phyloP scores from a whole-genome alignment of 2,888 invertebrate species.

The Pyrrhosoma nymphula region DNA sequence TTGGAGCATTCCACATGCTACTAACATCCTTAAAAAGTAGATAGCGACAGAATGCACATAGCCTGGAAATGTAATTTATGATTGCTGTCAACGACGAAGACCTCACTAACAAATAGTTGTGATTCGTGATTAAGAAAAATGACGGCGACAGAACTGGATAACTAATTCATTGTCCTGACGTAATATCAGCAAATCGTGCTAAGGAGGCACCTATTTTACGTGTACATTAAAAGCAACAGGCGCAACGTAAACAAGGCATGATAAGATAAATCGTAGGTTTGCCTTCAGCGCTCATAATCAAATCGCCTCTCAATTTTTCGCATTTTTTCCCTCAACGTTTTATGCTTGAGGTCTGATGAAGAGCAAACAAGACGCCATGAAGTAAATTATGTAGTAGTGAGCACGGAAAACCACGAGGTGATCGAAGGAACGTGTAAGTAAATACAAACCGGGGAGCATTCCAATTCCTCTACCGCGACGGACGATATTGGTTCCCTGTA shows the following conservation, averaged over 20 bases:
- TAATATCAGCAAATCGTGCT: background rate
- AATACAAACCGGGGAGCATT: background rate
- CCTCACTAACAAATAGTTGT: background rate
- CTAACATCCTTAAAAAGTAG: too few species aligned
- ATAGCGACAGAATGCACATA: too few species aligned
- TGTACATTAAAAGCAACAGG: background rate
- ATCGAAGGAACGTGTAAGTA: background rate
- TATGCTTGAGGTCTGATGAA: too few species aligned
- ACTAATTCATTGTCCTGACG: background rate
- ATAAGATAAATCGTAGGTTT: background rate
- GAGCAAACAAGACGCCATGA: too few species aligned
- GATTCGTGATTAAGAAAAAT: background rate
- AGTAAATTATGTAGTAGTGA: too few species aligned
- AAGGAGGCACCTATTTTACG: background rate
- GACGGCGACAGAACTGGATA: background rate
- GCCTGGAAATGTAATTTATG: too few species aligned
- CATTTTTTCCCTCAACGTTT: too few species aligned
- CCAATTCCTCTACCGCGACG: background rate
- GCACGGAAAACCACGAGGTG: background rate
- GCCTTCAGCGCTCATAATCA: background rate
- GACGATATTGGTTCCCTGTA: conserved; percentile 7
- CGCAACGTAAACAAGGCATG: background rate
- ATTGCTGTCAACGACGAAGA: too few species aligned
- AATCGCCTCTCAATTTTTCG: too few species aligned
- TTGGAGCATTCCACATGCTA: too few species aligned